Base-by-base conservation (phyloP, 2,888 invertebrate species). In the Urechis unicinctus region DNA sequence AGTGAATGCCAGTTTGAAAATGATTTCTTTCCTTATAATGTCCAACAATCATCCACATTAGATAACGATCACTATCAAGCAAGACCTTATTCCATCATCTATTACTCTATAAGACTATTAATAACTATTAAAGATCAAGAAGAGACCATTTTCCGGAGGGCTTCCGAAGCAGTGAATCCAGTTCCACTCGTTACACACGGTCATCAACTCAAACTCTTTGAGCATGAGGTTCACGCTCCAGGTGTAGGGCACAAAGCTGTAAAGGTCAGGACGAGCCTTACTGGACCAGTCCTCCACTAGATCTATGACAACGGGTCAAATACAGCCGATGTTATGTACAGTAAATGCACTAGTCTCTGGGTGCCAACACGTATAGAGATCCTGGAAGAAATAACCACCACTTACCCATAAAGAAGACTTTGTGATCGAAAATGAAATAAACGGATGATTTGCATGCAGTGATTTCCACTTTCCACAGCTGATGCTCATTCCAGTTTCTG, bases 181-280 rank as follows among this genome's bases (percentile, higher is more conserved):
- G 79, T 98, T 98, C 78, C 91, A 91, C 75, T 97, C 92, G 80
- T 97, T 98, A 70, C 92, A 88, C 21, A 92, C 81, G 44, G 93
- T 90, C 1, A 96, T 84, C 21, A 98, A 83, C 80, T 98, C 95
- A 79, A 96, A 95, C 78, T 96, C 93, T 77, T 96, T 94, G 25
- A 95, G 80, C 6, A 91, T 82, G 59, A 97, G 81, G 59, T 88
- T 89, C 69, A 98, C 89, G 73, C 90, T 88, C 88, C 94, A 96
- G 0, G 93, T 93, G 78, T 95, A 98, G 1, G 98, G 98, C 53
- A 97, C 88, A 80, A 97, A 98, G 71, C 89, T 88, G 55, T 92
- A 82, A 53, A 98, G 85, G 76, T 98, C 97, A 0, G 96, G 92
- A n/a, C 74, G 68, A 17, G 74, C 67, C 54, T 78, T 75, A 17